Base-by-base conservation (phyloP, 2,888 invertebrate species). In the Campopleginae sp. region DNA sequence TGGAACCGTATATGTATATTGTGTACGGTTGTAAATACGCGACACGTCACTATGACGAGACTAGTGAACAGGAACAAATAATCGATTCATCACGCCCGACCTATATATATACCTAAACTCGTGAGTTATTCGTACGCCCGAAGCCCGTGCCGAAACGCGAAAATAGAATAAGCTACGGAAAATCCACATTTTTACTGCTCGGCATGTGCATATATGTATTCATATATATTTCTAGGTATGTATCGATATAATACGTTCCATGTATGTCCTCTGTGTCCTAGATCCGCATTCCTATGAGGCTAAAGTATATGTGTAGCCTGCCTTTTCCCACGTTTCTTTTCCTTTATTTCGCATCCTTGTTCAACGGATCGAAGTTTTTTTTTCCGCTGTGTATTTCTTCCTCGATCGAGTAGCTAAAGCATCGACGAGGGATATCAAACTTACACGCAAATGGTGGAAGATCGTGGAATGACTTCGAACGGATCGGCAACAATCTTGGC, bases 81-180 rank as follows among this genome's bases (percentile, higher is more conserved):
- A 85, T 85, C 85, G 85, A 85, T 85, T 82, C 79, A 79, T 82
- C 82, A 85, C 75, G 81, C 85, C 58, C 82, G 79, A 75, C 70
- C 85, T 65, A 75, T 46, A 79, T 81, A 63, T 75, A 81, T 38
- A 68, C 42, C 42, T 46, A 65, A 17, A 71, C 23, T 17, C n/a
- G 23, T 33, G 8, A 4, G 23, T 48, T 58, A 27, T 58, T 38
- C 38, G 77, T 63, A 61, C 70, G 70, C 74, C 74, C 58, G 63
- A 82, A 70, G 51, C 46, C 74, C 46, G 42, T 38, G 65, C 65
- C 46, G 48, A 75, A 82, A 74, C n/a, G 77, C 33, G 68, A 81
- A 75, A 82, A 82, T 82, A 66, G 75, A 58, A 38, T 38, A 7
- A 58, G 46, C 65, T 46, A 61, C n/a, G 85, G 46, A 66, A 54